Base-by-base conservation (phyloP, 2,888 invertebrate species). In the Chaetogeoica ovagalla region DNA sequence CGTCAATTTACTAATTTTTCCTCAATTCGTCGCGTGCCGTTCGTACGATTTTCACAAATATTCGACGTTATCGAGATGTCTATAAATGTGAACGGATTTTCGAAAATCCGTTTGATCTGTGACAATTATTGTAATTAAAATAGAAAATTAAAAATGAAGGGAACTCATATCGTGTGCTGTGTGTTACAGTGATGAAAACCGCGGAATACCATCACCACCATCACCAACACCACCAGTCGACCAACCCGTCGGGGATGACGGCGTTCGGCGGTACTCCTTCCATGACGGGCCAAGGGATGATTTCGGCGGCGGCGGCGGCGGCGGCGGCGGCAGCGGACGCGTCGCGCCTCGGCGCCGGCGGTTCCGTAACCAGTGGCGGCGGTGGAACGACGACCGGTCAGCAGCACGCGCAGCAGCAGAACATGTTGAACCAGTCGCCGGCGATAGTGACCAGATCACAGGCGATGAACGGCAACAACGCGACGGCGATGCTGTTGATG, bases 401-500 rank as follows among this genome's bases (percentile, higher is more conserved):
- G 8, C 43, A 43, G 43, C 43, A 43, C 4, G 4, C 2, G 8
- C 43, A 43, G 43, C 71, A 70, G 13, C 66, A 70, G 43, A 63
- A 65, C 2, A 37, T 37, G 30, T 55, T 74, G 74, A 30, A 65
- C 65, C 55, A 37, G 52, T 62, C 69, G 60, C 62, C 77, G 55
- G 13, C 77, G 63, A 57, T 43, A 23, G 70, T 70, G 70, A 70
- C 70, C 23, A 8, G 70, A 37, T 79, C 77, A 37, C 77, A 79
- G 62, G 69, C 48, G 19, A 79, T 77, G 37, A 70, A 55, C 62
- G 62, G 69, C 21, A 59, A 48, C 76, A 52, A 23, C 65, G 74
- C 74, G 39, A 70, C 77, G 39, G 77, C 77, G 13, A 68, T 79
- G 70, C 37, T 79, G 60, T 82, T 83, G 71, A 83, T 85, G 77